Evolutionary conservation across 2,113 vertebrate species (phyloP), one percentile per base, ranked within the genome.

Genomic region (Mormyrus iriodes): DNA sequence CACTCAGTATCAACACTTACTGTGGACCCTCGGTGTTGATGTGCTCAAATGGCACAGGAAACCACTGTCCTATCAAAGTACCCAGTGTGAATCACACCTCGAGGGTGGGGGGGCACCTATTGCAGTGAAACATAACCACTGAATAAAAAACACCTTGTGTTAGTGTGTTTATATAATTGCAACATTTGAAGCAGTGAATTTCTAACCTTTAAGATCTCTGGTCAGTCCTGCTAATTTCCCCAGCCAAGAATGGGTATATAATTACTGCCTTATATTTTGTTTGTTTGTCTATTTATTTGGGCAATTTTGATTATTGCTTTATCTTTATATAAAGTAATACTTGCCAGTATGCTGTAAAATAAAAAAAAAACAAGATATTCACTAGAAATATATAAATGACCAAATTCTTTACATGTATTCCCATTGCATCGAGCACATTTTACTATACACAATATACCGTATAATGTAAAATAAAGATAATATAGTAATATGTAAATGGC

Each of bases 231-330:
- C 21, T 48, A 84, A 42, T 48, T 27, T n/a, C 42, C 82, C 44
- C 7, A 44, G 42, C 82, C 82, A 84, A 84, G 76, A 21, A 15
- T 82, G 24, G 39, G 31, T 82, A 19, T 84, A 84, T 84, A 46
- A 84, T 48, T 48, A 84, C 44, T 84, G 82, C 82, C 82, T 84
- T 84, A 84, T 48, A 17, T 84, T 84, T 84, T 48, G 48, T 84
- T 84, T 42, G 44, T 46, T 79, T 79, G 35, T 79, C 15, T 42
- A 79, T 79, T 79, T 48, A n/a, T 84, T 24, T 46, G 82, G 42
- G 82, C 8, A 46, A 84, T 84, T 44, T 84, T 84, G 21, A 84
- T 48, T 48, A 84, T 84, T 48, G 42, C 6, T 84, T 46, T 84
- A 21, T 13, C 1, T 84, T 84, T 84, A 48, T 84, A 84, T 48